phyloP scores from a whole-genome alignment of 2,888 invertebrate species.

The Vanessa cardui region DNA sequence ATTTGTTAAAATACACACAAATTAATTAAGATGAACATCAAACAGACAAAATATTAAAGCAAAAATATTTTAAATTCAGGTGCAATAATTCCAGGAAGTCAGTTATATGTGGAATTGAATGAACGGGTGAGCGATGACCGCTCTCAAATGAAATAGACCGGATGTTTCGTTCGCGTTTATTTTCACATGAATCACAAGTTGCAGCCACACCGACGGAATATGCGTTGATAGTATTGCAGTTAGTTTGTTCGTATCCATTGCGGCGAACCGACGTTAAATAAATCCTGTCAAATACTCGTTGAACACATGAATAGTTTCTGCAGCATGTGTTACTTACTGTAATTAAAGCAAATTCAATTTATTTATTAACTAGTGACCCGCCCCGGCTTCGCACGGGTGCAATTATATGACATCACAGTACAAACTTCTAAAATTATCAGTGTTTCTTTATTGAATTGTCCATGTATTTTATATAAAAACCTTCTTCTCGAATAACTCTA shows the following conservation, averaged over 20 bases:
- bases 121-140: constrained; percentile 25
- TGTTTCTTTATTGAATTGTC: no score
- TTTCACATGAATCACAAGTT: constrained; percentile 37
- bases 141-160: constrained; percentile 33
- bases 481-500: no score
- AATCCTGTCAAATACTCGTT: constrained; percentile 23
- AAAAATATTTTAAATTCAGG: neutral
- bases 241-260: constrained; percentile 23
- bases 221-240: constrained; percentile 35
- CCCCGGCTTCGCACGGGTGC: no score
- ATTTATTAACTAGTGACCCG: no score
- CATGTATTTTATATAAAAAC: no score
- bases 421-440: no score
- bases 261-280: constrained; percentile 25
- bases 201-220: constrained; percentile 32
- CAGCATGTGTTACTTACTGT: constrained; percentile 9
- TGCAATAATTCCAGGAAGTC: constrained; percentile 14
- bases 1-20: no score
- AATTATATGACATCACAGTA: no score
- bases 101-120: constrained; percentile 25
- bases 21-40: neutral
- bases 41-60: constrained; percentile 3
- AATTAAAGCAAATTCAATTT: neutral
- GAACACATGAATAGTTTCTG: constrained; percentile 16
- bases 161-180: constrained; percentile 36